These are phyloP conservation scores for Drosophila recens DNA, from an alignment of 2,888 invertebrate species.

Conservation along the genomic window DNA sequence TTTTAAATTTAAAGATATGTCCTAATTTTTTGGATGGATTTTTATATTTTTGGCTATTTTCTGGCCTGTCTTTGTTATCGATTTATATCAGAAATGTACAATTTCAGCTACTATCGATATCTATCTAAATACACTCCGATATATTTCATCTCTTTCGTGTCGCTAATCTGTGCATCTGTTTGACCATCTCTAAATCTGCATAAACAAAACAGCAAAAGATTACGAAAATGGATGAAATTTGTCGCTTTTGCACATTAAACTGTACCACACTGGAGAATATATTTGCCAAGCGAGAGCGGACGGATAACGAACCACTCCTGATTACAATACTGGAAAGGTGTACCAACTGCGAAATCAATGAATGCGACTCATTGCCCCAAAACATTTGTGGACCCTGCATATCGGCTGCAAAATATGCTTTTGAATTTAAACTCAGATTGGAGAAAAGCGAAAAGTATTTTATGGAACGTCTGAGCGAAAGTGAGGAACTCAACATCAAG, in stretches of 20 bases:
- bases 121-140: too few relatives aligned
- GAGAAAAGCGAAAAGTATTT: neutral
- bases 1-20: too few relatives aligned
- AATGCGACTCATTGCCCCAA: neutral
- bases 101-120: too few relatives aligned
- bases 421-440: neutral
- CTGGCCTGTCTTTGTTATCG: too few relatives aligned
- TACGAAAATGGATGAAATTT: neutral
- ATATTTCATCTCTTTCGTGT: too few relatives aligned
- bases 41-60: too few relatives aligned
- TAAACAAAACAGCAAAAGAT: neutral
- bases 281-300: neutral
- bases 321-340: neutral
- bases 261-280: neutral
- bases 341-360: neutral
- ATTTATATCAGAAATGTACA: too few relatives aligned
- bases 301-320: neutral
- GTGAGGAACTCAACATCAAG: too few relatives aligned
- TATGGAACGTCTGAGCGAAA: too few relatives aligned
- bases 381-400: neutral
- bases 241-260: neutral
- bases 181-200: too few relatives aligned
- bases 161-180: too few relatives aligned
- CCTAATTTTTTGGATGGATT: too few relatives aligned
- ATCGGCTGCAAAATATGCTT: neutral